phyloP scores from a whole-genome alignment of 2,113 vertebrate genomes.

The Nannospalax galili region DNA sequence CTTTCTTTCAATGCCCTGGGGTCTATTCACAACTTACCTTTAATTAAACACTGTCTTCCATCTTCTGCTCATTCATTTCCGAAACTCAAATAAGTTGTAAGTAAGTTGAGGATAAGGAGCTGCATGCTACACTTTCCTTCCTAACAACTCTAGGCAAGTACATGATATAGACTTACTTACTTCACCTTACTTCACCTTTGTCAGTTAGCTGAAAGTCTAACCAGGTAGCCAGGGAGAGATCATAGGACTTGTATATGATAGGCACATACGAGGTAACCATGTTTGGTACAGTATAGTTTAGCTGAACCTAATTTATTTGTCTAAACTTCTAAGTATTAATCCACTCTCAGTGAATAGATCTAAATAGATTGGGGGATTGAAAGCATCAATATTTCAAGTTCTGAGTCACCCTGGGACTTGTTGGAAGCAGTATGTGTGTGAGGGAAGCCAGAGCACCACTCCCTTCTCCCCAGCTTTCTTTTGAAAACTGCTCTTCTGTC shows the following conservation, averaged over 20 bases:
- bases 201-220: slow-evolving; percentile 13
- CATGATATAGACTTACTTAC: background rate
- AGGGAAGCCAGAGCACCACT: background rate
- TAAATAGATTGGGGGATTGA: background rate
- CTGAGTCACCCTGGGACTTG: background rate
- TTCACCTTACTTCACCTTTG: background rate
- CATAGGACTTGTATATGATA: background rate
- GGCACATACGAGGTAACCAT: background rate
- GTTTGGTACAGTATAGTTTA: background rate
- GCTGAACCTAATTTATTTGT: background rate
- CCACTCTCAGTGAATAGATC: background rate
- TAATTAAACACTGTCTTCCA: slow-evolving; percentile 50
- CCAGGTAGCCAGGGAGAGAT: background rate
- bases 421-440: background rate
- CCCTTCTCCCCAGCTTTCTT: background rate
- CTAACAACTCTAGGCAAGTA: background rate
- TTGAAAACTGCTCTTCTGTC: background rate
- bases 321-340: background rate
- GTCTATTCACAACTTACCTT: slow-evolving; percentile 57
- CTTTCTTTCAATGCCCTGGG: background rate
- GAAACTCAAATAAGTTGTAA: slow-evolving; percentile 55
- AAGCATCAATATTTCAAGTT: background rate
- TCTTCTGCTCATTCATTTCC: slow-evolving; percentile 46
- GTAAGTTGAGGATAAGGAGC: slow-evolving; percentile 38
- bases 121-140: background rate